Evolutionary conservation across 1,140 invertebrate genomes (phyloP).

Genomic region (Ooceraea biroi): DNA sequence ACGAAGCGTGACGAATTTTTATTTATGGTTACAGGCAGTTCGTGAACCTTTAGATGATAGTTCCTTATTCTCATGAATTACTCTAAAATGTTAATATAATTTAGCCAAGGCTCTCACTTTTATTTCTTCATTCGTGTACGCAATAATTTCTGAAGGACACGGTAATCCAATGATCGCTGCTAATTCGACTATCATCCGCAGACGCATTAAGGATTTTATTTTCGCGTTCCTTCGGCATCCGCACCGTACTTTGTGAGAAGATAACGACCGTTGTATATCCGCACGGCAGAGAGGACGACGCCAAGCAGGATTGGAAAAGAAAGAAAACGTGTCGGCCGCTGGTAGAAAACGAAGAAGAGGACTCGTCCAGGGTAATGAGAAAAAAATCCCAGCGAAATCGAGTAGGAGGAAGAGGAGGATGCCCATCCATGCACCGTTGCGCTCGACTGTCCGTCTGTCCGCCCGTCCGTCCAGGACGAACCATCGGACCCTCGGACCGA

Average conservation of each 20-base stretch:
- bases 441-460: conserved; percentile 51
- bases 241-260: conserved; percentile 29
- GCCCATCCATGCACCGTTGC: conserved; percentile 65
- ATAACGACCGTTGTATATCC: conserved; percentile 32
- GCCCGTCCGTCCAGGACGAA: conserved; percentile 24
- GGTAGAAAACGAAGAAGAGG: conserved; percentile 55
- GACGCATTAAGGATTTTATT: conserved; percentile 52
- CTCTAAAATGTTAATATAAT: too few species aligned
- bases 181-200: conserved; percentile 20
- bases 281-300: not conserved
- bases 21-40: not conserved
- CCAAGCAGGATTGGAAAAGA: conserved; percentile 47
- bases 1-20: conserved; percentile 35
- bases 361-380: conserved; percentile 72
- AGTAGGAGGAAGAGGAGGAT: conserved; percentile 29
- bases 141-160: not conserved
- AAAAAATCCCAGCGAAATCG: conserved; percentile 72
- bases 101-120: too few species aligned
- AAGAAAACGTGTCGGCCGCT: conserved; percentile 61
- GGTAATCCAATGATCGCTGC: conserved; percentile 38
- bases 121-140: too few species aligned
- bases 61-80: too few species aligned
- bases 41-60: too few species aligned
- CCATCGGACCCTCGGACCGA: conserved; percentile 42
- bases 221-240: conserved; percentile 31